phyloP scores from a whole-genome alignment of 2,797 vertebrate species.

The Sebastes reedi region DNA sequence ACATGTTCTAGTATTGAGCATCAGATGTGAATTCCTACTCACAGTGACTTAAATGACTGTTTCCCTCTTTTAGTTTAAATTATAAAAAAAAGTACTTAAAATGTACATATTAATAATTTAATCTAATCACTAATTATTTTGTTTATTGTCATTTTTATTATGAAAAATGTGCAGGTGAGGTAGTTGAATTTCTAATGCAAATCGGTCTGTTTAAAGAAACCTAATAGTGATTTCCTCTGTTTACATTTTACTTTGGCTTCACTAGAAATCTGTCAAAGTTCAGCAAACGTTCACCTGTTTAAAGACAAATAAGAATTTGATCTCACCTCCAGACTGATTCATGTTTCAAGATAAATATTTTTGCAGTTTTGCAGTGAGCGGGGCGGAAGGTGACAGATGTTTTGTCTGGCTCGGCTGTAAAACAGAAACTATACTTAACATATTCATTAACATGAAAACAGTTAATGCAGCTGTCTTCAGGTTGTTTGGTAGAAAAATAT shows the following conservation, averaged over 20 bases:
- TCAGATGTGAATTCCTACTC: neutral
- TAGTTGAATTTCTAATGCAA: neutral
- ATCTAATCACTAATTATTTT: neutral
- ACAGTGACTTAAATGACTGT: neutral
- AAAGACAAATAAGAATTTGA: neutral
- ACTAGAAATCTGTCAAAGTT: neutral
- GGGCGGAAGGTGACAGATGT: neutral
- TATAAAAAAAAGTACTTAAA: neutral
- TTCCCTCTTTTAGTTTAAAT: neutral
- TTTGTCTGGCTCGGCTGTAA: neutral
- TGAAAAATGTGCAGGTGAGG: neutral
- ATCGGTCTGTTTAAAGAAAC: neutral
- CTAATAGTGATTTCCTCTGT: neutral
- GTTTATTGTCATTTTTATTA: too few relatives aligned
- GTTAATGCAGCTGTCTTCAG: neutral
- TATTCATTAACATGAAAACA: neutral
- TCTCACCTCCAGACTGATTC: neutral
- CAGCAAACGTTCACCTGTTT: neutral
- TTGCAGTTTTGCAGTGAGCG: neutral
- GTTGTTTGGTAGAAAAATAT: neutral
- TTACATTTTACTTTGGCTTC: neutral
- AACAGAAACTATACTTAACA: constrained; percentile 23
- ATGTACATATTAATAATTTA: neutral
- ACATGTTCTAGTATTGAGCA: neutral
- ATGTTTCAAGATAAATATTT: constrained; percentile 16